Conservation (phyloP, 2,113 vertebrate genomes). For the crab-eating macaque (Macaca fascicularis) region T2T-MFA8v1.1 NC_088379.1:94355001-94355500, state of each 20-base stretch:
- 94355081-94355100: background rate
- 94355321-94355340: slow-evolving; percentile 8
- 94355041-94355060: background rate
- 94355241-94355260: background rate
- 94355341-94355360: background rate
- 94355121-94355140: background rate
- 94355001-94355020: background rate
- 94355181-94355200: background rate
- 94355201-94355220: background rate
- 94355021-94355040: background rate
- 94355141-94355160: slow-evolving; percentile 4
- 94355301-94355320: background rate
- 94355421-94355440: background rate
- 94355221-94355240: background rate
- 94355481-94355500: background rate
- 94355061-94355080: background rate
- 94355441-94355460: background rate
- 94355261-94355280: slow-evolving; percentile 3
- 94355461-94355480: background rate
- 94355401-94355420: background rate
- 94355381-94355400: background rate
- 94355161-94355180: background rate
- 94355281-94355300: background rate
- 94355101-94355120: background rate
- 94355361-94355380: background rate